Evolutionary conservation across 2,888 invertebrate genomes (phyloP).

Genomic region (Pimpla rufipes): DNA sequence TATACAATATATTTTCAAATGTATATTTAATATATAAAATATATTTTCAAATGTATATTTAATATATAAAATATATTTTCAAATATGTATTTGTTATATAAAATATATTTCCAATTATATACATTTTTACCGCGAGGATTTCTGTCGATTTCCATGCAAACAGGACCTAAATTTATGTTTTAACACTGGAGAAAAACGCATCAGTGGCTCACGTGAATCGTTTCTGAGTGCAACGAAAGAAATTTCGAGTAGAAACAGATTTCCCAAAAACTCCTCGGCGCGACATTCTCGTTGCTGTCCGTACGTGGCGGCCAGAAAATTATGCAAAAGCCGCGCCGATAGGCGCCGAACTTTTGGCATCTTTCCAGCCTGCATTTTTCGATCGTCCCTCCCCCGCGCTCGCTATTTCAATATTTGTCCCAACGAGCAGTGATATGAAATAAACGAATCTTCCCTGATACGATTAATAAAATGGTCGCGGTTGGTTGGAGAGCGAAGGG

Average conservation of each 20-base stretch:
- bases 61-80: no score
- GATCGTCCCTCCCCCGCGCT: constrained; percentile 14
- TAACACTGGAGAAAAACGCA: no score
- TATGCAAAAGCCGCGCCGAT: background rate
- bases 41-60: no score
- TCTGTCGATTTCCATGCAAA: no score
- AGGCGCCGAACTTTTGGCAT: constrained; percentile 53
- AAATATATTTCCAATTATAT: no score
- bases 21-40: no score
- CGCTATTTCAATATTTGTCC: constrained; percentile 48
- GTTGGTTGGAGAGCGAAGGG: background rate
- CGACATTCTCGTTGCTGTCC: background rate
- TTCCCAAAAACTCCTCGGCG: background rate
- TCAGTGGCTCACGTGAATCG: background rate
- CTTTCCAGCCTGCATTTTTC: constrained; percentile 58
- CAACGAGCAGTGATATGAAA: constrained; percentile 47
- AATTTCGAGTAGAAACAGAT: background rate
- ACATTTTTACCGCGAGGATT: no score
- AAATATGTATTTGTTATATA: no score
- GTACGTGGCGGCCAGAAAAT: background rate
- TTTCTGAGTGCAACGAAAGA: background rate
- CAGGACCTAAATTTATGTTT: no score
- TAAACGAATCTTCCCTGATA: constrained; percentile 54
- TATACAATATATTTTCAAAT: no score
- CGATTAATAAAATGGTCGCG: constrained; percentile 57